Conservation (phyloP, 1,140 invertebrate genomes). For the Orius laevigatus region DNA sequence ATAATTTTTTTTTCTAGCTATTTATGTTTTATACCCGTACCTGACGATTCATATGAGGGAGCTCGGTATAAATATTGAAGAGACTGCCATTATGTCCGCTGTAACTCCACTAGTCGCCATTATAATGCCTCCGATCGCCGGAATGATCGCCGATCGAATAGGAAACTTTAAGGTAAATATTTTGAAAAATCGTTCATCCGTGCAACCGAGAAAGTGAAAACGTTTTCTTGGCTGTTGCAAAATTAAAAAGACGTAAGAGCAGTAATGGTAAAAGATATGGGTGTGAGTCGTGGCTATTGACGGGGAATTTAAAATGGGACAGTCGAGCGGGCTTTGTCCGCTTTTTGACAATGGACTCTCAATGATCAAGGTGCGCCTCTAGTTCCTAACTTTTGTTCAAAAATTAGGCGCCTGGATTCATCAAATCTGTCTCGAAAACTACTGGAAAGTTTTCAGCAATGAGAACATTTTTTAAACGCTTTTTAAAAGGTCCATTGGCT, state of each 20-base stretch:
- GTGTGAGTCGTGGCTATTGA: slow-evolving; percentile 1
- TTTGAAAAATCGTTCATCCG: not conserved
- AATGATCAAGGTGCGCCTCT: too few species aligned
- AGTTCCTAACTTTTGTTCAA: too few species aligned
- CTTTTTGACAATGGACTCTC: too few species aligned
- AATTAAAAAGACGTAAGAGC: not conserved
- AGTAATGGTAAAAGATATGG: not conserved
- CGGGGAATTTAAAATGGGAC: not conserved
- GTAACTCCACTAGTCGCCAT: slow-evolving; percentile 61
- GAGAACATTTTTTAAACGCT: too few species aligned
- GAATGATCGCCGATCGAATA: slow-evolving; percentile 58
- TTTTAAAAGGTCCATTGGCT: too few species aligned
- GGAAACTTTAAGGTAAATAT: slow-evolving; percentile 56
- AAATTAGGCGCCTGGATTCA: too few species aligned
- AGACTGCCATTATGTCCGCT: slow-evolving; percentile 73
- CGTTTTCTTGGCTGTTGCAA: not conserved
- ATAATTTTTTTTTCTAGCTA: slow-evolving; percentile 32
- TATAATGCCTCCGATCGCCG: slow-evolving; percentile 59
- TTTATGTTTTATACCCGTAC: slow-evolving; percentile 65
- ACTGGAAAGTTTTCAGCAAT: too few species aligned
- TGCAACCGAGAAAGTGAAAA: not conserved
- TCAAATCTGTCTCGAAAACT: too few species aligned
- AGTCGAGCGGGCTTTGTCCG: too few species aligned
- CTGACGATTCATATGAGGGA: slow-evolving; percentile 73
- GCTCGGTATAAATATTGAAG: slow-evolving; percentile 62